Base-by-base conservation (phyloP, 1,140 invertebrate genomes). In the Orius insidiosus region DNA sequence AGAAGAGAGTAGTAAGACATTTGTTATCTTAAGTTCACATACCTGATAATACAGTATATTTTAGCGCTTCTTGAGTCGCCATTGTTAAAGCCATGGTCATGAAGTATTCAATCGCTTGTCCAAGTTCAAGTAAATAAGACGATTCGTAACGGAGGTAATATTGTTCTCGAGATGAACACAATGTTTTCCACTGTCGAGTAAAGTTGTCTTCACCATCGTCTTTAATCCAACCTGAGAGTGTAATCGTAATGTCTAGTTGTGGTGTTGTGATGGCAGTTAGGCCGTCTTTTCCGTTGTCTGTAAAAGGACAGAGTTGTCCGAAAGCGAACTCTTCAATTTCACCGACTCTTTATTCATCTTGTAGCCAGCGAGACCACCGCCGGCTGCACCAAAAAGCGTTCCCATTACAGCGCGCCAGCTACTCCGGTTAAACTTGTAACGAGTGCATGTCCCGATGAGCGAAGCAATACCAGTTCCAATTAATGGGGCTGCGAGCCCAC, bases 311-410 rank as follows among this genome's bases (percentile, higher is more conserved):
- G 14, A 80, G 51, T 15, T 67, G 64, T 45, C 73, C 68, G 57
- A 80, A 79, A 38, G 63, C 65, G 63, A 80, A 80, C 57, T 80
- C 75, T 61, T 78, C 75, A n/a, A 79, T 65, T 52, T 74, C 72
- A 14, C 77, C 77, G 41, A 79, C 71, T 50, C 77, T 57, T 57
- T 77, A 46, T 78, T 72, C 77, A 80, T 80, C 62, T 79, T 78
- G 54, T 71, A 76, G 15, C 74, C 74, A 54, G 73, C 69, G 11
- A 78, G 58, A 31, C 75, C 74, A 43, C 75, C 76, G 19, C 77
- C 77, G 48, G 77, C 76, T 5, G 75, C 71, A 32, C 76, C 76
- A 64, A 80, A 79, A 38, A 80, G 56, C 2, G 75, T 78, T 3
- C 75, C 74, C 43, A 79, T 69, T 31, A 79, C 66, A 19, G 75